Conservation (phyloP, 2,113 vertebrate species). For the Neoarius graeffei region DNA sequence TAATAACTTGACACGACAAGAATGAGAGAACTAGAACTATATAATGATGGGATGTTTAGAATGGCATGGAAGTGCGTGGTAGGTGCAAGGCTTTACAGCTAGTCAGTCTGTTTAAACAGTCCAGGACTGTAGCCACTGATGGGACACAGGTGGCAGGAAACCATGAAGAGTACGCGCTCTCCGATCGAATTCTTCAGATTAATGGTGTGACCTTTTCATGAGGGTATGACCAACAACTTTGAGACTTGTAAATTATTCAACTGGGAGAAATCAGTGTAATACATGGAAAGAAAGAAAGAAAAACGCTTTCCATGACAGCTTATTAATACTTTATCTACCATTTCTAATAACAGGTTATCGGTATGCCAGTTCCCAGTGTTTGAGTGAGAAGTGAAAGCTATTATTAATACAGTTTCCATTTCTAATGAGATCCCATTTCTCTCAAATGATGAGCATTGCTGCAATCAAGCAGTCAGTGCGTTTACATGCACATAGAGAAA, state of each 20-base stretch:
- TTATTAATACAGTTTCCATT: not conserved
- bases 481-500: too few species aligned
- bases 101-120: not conserved
- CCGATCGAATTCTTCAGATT: not conserved
- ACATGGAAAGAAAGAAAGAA: not conserved
- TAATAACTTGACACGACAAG: not conserved
- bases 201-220: not conserved
- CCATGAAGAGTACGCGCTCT: not conserved
- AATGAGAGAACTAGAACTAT: not conserved
- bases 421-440: slow-evolving; percentile 28
- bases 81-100: not conserved
- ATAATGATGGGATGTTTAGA: not conserved
- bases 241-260: slow-evolving; percentile 8
- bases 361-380: not conserved
- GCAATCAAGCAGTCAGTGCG: slow-evolving; percentile 26
- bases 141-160: not conserved
- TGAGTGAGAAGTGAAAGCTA: slow-evolving; percentile 13
- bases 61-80: not conserved
- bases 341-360: not conserved
- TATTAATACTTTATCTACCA: not conserved
- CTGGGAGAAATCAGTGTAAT: not conserved
- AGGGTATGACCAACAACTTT: slow-evolving; percentile 3
- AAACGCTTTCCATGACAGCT: not conserved
- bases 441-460: not conserved
- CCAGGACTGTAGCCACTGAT: not conserved